Percentiles rank a stretch among this genome's conserved stretches.
Evolutionary conservation across 2,113 vertebrate genomes (phyloP).

Genomic region (Cyanoliseus patagonus): DNA sequence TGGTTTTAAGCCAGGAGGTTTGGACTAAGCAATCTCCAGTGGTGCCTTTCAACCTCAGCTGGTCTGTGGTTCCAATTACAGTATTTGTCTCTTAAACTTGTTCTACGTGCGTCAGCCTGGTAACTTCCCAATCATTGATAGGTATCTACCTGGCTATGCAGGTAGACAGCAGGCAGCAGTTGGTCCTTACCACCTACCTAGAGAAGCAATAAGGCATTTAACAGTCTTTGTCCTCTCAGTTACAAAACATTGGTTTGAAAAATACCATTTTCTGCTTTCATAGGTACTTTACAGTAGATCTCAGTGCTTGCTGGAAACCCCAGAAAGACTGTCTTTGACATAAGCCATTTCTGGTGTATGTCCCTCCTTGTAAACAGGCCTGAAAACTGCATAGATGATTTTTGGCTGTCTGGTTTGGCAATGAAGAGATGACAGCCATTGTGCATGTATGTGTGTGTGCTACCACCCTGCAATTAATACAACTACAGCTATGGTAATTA

Average conservation of each 20-base stretch:
- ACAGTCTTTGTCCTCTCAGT: background rate
- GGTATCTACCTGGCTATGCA: background rate
- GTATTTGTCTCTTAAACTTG: background rate
- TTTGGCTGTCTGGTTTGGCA: constrained; percentile 36
- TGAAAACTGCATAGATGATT: background rate
- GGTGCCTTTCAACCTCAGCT: background rate
- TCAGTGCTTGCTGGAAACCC: background rate
- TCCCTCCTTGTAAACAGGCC: background rate
- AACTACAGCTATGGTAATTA: constrained; percentile 55
- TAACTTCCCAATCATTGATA: rapidly evolving
- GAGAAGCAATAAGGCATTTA: background rate
- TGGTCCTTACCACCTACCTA: background rate
- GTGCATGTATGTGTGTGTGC: background rate
- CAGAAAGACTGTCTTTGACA: background rate
- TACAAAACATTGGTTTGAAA: background rate
- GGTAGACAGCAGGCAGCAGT: background rate
- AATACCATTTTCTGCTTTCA: background rate
- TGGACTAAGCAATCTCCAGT: background rate
- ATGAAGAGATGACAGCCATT: constrained; percentile 31
- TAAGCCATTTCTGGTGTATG: background rate
- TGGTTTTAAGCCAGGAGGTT: background rate
- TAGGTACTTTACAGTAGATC: background rate
- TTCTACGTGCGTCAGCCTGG: background rate
- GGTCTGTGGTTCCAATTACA: background rate
- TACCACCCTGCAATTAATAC: constrained; percentile 54